A percentile compares a stretch with the other conserved stretches of the same genome.
Conservation (phyloP, 2,113 vertebrate genomes). For the Progne subis region DNA sequence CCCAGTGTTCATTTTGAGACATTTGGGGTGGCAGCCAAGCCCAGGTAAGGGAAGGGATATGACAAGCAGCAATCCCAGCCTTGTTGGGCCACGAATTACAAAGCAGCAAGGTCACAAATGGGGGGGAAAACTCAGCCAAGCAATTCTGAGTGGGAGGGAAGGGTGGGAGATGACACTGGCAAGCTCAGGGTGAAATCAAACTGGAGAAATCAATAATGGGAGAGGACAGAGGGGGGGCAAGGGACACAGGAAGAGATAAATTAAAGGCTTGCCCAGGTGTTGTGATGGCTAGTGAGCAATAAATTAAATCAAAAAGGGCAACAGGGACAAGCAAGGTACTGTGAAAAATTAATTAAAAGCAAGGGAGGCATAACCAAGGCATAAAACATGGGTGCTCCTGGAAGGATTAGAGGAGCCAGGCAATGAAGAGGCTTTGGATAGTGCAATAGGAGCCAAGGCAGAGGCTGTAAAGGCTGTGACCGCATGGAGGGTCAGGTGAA, state of each 20-base stretch:
- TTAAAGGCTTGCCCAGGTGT: constrained; percentile 53
- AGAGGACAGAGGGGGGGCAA: neutral
- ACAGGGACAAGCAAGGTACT: constrained; percentile 14
- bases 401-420: neutral
- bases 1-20: neutral
- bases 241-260: constrained; percentile 34
- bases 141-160: neutral
- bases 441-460: neutral
- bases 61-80: neutral
- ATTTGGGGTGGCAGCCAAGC: neutral
- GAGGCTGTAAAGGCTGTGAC: constrained; percentile 7
- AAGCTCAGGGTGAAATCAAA: constrained; percentile 2
- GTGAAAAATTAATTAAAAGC: constrained; percentile 64
- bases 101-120: neutral
- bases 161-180: neutral
- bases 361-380: constrained; percentile 51
- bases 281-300: constrained; percentile 55
- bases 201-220: constrained; percentile 54
- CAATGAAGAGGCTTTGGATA: neutral
- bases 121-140: neutral
- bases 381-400: constrained; percentile 47
- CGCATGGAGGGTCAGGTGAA: neutral
- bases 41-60: neutral
- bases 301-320: constrained; percentile 62
- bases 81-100: neutral